Evolutionary conservation across 2,888 invertebrate species (phyloP), one percentile per base, ranked within the genome.

Genomic region (Zeuzera pyrina): DNA sequence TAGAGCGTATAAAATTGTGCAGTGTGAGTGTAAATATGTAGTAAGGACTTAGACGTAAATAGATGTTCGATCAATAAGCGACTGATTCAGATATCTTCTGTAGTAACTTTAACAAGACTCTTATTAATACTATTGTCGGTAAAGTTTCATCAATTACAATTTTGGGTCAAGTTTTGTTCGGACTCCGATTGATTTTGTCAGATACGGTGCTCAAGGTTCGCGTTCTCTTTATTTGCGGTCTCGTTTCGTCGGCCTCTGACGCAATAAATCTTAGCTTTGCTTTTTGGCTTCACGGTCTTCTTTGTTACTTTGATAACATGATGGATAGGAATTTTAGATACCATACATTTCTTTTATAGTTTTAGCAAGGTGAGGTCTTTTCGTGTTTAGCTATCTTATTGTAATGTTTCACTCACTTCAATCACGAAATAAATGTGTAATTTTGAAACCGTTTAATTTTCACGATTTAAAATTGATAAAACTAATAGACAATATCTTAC

Each of bases 171-270:
- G 78, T 72, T 74, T 78, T 72, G 71, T 67, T 62, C 61, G 48
- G 60, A 72, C 70, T 68, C 72, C 74, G 79, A 79, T 81, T 73
- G 79, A 81, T 83, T 83, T 81, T 78, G 78, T 78, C 78, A 78
- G 83, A 79, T 78, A 78, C 70, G 56, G 61, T 62, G 61, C 65
- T 79, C 83, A 83, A 83, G 83, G 83, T 78, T 61, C 62, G 66
- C 76, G 71, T 76, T 81, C 79, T 83, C 81, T 79, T 81, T 83
- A 78, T 77, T 78, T 73, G 79, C 78, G 72, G 73, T 79, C 76
- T 77, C 59, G 76, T 79, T 79, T 73, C 68, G 76, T 61, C 64
- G 78, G 72, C 69, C 79, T 77, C 73, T 78, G 74, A 66, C 68
- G 78, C 78, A 78, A 79, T 76, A 69, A 70, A 70, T 77, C 67